Evolutionary conservation across 1,140 invertebrate genomes (phyloP).

Genomic region (Cotesia chilonis): DNA sequence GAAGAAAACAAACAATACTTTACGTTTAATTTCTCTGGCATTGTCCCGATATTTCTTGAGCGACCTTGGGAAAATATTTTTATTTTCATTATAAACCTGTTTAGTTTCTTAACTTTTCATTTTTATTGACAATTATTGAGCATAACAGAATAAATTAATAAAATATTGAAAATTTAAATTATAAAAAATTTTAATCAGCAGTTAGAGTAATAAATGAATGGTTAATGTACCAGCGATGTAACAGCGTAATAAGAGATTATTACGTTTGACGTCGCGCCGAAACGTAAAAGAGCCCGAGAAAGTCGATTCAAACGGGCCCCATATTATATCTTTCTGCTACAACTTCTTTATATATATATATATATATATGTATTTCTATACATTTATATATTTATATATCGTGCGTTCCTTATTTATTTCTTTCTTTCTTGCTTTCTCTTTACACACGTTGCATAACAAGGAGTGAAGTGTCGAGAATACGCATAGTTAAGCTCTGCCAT

Average conservation of each 20-base stretch:
- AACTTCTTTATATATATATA: neutral
- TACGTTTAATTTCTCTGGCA: neutral
- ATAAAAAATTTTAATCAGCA: neutral
- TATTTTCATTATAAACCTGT: neutral
- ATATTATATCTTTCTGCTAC: slow-evolving; percentile 24
- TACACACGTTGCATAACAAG: slow-evolving; percentile 57
- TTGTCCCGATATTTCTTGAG: neutral
- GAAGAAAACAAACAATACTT: neutral
- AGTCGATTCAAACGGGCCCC: slow-evolving; percentile 44
- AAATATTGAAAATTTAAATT: neutral
- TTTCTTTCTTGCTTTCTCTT: slow-evolving; percentile 60
- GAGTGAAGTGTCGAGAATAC: slow-evolving; percentile 38
- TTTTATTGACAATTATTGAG: neutral
- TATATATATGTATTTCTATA: too few relatives aligned
- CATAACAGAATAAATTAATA: neutral
- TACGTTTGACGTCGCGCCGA: slow-evolving; percentile 40
- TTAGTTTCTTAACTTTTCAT: neutral
- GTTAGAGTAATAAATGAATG: neutral
- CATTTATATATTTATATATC: slow-evolving; percentile 6
- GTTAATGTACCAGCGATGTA: neutral
- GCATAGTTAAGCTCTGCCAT: neutral
- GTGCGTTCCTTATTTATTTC: slow-evolving; percentile 53
- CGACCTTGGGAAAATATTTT: slow-evolving; percentile 5
- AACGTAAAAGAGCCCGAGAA: slow-evolving; percentile 53
- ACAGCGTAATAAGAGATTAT: slow-evolving; percentile 18